phyloP scores from a whole-genome alignment of 1,140 invertebrate genomes.

The Macrobrachium nipponense region DNA sequence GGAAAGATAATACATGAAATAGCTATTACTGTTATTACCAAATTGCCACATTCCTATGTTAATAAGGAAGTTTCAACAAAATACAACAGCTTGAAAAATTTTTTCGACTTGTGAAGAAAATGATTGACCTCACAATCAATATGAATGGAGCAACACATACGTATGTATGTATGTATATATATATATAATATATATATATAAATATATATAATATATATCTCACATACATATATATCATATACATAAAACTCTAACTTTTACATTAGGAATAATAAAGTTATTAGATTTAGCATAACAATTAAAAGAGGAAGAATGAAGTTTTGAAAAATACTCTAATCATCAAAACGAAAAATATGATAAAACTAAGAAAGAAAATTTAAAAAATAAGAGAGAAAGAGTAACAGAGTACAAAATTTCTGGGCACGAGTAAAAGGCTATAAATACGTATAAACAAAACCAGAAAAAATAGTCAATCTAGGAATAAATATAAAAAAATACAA shows the following conservation, averaged over 20 bases:
- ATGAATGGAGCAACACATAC: neutral
- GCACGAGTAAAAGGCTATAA: too few relatives aligned
- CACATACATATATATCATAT: constrained; percentile 26
- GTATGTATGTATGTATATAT: constrained; percentile 17
- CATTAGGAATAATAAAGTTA: neutral
- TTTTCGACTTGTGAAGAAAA: too few relatives aligned
- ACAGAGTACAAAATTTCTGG: neutral
- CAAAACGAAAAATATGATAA: neutral
- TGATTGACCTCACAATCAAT: too few relatives aligned
- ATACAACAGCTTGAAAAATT: too few relatives aligned
- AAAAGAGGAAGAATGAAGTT: neutral
- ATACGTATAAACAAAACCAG: too few relatives aligned
- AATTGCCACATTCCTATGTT: too few relatives aligned
- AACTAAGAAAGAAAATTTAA: neutral
- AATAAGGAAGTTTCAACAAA: too few relatives aligned
- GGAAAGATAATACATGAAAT: too few relatives aligned
- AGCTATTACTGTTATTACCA: too few relatives aligned
- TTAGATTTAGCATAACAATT: neutral
- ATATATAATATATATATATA: constrained; percentile 26
- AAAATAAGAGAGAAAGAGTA: neutral
- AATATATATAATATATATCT: constrained; percentile 26
- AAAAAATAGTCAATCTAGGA: neutral
- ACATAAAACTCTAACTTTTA: neutral
- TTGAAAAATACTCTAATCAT: neutral
- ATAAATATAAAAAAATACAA: neutral